These are phyloP conservation scores for Acanthococcus lagerstroemiae DNA, from an alignment of 2,888 invertebrate species.

Conservation along the genomic window DNA sequence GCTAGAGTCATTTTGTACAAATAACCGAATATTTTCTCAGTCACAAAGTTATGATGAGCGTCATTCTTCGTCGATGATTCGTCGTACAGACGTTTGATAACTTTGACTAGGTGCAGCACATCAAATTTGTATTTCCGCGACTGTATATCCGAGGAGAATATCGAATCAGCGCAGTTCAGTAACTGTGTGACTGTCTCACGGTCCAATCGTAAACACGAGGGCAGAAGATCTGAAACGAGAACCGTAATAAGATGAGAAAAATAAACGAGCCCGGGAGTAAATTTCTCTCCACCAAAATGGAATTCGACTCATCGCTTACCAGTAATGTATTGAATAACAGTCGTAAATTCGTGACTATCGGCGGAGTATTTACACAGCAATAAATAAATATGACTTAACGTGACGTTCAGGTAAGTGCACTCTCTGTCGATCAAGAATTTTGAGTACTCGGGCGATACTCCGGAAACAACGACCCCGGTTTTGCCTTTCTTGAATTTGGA, in stretches of 20 bases:
- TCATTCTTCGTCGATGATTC: neutral
- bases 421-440: slow-evolving; percentile 9
- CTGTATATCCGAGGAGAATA: slow-evolving; percentile 2
- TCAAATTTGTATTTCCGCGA: slow-evolving; percentile 8
- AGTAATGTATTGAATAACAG: neutral
- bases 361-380: neutral
- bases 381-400: slow-evolving; percentile 11
- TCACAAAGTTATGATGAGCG: neutral
- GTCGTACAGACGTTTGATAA: slow-evolving; percentile 12
- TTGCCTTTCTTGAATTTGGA: neutral
- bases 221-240: neutral
- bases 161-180: slow-evolving; percentile 10
- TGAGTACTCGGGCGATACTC: neutral
- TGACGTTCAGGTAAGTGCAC: slow-evolving; percentile 1
- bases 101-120: slow-evolving; percentile 1
- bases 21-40: slow-evolving; percentile 14
- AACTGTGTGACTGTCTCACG: slow-evolving; percentile 8
- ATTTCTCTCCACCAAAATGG: no score
- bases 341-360: slow-evolving; percentile 5
- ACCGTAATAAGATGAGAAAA: neutral
- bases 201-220: slow-evolving; percentile 1
- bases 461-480: neutral
- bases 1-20: slow-evolving; percentile 9
- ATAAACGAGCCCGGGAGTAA: neutral
- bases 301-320: neutral